These are phyloP conservation scores for Volucella zonaria DNA, from an alignment of 2,888 invertebrate genomes.

Conservation along the genomic window DNA sequence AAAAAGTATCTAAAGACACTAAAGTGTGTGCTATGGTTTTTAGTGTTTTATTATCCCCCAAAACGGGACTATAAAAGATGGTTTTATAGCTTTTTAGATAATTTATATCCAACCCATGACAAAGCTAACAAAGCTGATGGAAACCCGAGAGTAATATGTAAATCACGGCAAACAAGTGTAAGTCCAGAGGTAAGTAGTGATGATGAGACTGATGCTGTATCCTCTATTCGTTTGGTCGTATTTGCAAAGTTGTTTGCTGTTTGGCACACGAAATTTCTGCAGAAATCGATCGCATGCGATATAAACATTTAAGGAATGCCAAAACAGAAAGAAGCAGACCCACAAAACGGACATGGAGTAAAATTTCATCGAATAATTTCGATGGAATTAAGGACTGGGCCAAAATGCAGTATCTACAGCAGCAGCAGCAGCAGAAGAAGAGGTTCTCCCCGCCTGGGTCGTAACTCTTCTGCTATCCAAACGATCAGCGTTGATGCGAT, in stretches of 20 bases:
- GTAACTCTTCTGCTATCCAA: constrained; percentile 69
- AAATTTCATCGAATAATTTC: constrained; percentile 70
- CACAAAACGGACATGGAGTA: constrained; percentile 51
- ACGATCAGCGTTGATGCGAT: constrained; percentile 72
- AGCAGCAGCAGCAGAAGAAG: constrained; percentile 3
- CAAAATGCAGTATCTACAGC: constrained; percentile 38
- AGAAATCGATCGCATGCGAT: constrained; percentile 74
- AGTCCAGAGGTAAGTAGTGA: background rate
- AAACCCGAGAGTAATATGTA: constrained; percentile 22
- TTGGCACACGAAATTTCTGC: constrained; percentile 66
- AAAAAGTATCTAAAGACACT: no score
- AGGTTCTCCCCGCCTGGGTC: constrained; percentile 9
- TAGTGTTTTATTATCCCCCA: constrained; percentile 64
- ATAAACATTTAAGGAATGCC: constrained; percentile 72
- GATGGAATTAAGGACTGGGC: constrained; percentile 69
- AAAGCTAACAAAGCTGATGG: background rate
- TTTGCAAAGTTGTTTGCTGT: constrained; percentile 34
- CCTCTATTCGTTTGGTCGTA: constrained; percentile 1
- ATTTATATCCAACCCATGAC: constrained; percentile 21
- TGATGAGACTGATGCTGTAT: no score
- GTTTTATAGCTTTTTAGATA: constrained; percentile 51
- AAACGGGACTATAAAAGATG: constrained; percentile 66
- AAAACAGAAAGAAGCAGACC: constrained; percentile 38
- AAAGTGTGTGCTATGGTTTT: constrained; percentile 60
- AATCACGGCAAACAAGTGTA: constrained; percentile 59